Percentiles rank a stretch among this genome's conserved stretches.
Evolutionary conservation across 2,888 invertebrate species (phyloP).

Genomic region (Caprella mutica): DNA sequence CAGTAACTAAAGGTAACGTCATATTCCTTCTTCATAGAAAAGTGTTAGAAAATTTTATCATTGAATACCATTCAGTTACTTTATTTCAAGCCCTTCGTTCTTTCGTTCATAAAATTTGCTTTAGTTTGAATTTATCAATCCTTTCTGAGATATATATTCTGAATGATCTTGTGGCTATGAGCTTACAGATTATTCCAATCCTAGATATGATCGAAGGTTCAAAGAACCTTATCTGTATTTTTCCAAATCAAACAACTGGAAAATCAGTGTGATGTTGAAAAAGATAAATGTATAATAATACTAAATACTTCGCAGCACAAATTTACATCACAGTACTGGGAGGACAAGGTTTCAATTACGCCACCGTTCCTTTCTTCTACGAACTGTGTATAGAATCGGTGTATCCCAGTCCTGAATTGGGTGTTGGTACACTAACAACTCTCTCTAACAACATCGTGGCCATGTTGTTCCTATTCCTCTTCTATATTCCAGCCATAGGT

Average conservation of each 20-base stretch:
- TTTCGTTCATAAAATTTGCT: no score
- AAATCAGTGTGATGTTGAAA: not conserved
- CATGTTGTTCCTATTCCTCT: conserved; percentile 13
- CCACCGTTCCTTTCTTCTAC: conserved; percentile 11
- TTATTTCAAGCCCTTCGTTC: no score
- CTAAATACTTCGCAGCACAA: not conserved
- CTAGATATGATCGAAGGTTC: no score
- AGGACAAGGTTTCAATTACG: conserved; percentile 5
- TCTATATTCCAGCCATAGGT: conserved; percentile 14
- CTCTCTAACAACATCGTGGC: conserved; percentile 9
- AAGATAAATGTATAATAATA: not conserved
- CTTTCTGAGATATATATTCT: no score
- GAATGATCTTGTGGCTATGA: no score
- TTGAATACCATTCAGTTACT: no score
- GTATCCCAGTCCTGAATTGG: conserved; percentile 13
- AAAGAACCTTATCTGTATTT: not conserved
- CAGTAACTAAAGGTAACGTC: conserved; percentile 2
- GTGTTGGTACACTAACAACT: conserved; percentile 8
- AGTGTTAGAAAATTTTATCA: no score
- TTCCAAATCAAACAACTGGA: not conserved
- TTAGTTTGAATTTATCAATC: no score
- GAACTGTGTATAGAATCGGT: conserved; percentile 13
- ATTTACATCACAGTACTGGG: conserved; percentile 9
- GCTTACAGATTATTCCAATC: no score
- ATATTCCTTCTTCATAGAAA: no score